These are phyloP conservation scores for Plebejus argus DNA, from an alignment of 2,888 invertebrate genomes.

Conservation along the genomic window DNA sequence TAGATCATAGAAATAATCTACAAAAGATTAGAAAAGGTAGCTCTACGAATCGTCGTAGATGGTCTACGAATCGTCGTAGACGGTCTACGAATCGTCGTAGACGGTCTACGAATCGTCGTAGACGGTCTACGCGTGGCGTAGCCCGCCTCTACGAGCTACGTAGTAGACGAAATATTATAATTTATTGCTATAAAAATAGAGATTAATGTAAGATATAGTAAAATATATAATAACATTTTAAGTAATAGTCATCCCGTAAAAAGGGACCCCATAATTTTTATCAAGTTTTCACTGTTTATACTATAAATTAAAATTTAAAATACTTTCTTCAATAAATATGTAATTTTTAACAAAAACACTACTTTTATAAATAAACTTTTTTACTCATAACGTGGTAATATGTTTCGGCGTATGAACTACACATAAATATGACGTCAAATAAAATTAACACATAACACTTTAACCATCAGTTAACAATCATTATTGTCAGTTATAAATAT, in stretches of 20 bases:
- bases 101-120: not conserved
- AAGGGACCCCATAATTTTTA: not conserved
- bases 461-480: slow-evolving; percentile 81
- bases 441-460: slow-evolving; percentile 74
- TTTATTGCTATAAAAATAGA: too few relatives aligned
- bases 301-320: not conserved
- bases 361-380: not conserved
- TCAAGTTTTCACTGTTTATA: not conserved
- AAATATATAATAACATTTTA: not conserved
- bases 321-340: not conserved
- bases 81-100: too few relatives aligned
- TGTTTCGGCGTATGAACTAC: slow-evolving; percentile 63
- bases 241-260: not conserved
- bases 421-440: slow-evolving; percentile 56
- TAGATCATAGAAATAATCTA: not conserved
- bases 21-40: not conserved
- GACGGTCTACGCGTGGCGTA: too few relatives aligned
- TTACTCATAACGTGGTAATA: not conserved
- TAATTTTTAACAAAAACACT: not conserved
- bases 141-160: not conserved
- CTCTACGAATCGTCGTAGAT: not conserved
- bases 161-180: too few relatives aligned
- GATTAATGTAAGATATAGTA: not conserved
- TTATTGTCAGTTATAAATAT: slow-evolving; percentile 81
- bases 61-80: too few relatives aligned